phyloP scores from a whole-genome alignment of 2,113 vertebrate species.

The Stomatorhinus ivindoensis region DNA sequence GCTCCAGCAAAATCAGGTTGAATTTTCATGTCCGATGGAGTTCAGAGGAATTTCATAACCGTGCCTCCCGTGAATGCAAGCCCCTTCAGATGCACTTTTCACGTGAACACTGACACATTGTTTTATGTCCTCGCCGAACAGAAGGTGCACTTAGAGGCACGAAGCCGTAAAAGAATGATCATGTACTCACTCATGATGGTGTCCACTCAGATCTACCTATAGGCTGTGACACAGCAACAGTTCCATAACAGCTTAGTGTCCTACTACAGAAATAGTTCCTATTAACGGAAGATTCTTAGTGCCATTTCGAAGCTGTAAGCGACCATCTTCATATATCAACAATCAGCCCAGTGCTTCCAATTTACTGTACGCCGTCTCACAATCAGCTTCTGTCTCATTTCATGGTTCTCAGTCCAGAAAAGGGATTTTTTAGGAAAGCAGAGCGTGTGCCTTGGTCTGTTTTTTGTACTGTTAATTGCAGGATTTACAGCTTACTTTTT shows the following conservation, averaged over 20 bases:
- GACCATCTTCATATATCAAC: neutral
- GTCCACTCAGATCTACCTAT: neutral
- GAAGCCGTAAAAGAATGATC: too few species aligned
- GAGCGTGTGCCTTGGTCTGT: conserved; percentile 58
- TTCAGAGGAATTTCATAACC: neutral
- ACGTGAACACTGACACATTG: neutral
- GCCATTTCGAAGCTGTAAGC: neutral
- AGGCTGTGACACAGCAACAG: neutral
- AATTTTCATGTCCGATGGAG: neutral
- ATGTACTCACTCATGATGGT: too few species aligned
- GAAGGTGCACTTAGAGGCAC: neutral
- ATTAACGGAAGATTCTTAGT: neutral
- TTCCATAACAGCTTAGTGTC: neutral
- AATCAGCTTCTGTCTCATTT: neutral
- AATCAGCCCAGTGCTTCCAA: conserved; percentile 16
- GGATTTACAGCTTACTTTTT: conserved; percentile 53
- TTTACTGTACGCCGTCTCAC: neutral
- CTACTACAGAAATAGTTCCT: neutral
- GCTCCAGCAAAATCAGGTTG: neutral
- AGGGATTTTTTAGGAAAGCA: conserved; percentile 34
- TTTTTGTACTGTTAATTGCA: conserved; percentile 41
- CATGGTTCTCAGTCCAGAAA: conserved; percentile 31
- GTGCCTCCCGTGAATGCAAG: neutral
- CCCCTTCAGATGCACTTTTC: neutral
- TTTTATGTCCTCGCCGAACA: neutral